Conservation (phyloP, 2,888 invertebrate genomes). For the Pristionchus mayeri region DNA sequence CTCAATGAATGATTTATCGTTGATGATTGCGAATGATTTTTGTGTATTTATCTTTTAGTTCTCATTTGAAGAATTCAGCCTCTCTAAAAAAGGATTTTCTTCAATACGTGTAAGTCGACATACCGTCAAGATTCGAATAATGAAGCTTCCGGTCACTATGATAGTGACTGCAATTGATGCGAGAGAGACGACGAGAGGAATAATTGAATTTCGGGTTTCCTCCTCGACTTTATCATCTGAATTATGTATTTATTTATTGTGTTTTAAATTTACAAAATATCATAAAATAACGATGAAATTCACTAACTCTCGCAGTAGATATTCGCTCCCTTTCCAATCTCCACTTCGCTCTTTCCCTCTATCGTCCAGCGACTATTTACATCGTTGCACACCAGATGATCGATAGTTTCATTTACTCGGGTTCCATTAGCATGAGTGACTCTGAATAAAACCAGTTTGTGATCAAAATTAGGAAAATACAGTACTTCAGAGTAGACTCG, state of each 20-base stretch:
- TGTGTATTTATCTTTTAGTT: too few relatives aligned
- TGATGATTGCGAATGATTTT: too few relatives aligned
- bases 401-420: not conserved
- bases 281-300: not conserved
- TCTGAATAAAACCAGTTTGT: not conserved
- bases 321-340: not conserved
- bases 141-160: not conserved
- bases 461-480: not conserved
- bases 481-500: not conserved
- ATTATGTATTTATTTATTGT: not conserved
- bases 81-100: too few relatives aligned
- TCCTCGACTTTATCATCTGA: not conserved
- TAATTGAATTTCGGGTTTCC: not conserved
- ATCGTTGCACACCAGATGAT: not conserved
- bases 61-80: not conserved
- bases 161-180: not conserved
- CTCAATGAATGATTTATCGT: too few relatives aligned
- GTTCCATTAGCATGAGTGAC: not conserved
- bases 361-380: not conserved
- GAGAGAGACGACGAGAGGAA: not conserved
- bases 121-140: not conserved
- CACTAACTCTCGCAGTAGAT: conserved; percentile 1
- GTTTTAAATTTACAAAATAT: not conserved
- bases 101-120: not conserved
- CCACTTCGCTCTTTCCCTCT: not conserved